These are phyloP conservation scores for Coracopsis vasa DNA, from an alignment of 2,113 vertebrate genomes.

Conservation along the genomic window DNA sequence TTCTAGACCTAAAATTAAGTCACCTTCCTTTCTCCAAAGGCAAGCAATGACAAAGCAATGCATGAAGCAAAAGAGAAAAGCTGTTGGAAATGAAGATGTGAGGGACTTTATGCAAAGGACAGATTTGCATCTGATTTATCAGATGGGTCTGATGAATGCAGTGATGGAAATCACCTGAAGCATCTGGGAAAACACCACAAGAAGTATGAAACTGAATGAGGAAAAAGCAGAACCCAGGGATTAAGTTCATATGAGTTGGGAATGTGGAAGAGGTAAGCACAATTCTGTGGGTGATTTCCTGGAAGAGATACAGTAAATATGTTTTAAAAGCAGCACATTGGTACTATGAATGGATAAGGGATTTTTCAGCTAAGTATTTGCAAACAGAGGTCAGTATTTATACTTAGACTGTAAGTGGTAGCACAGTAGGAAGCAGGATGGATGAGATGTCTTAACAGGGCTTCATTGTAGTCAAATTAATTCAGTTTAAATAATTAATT, in stretches of 20 bases:
- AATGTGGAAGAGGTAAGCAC: not conserved
- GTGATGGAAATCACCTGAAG: not conserved
- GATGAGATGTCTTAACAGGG: constrained; percentile 3
- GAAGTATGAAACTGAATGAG: not conserved
- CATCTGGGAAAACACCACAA: not conserved
- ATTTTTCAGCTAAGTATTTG: not conserved
- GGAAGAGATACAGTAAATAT: not conserved
- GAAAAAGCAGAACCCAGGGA: not conserved
- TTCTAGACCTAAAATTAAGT: not conserved
- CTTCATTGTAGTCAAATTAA: constrained; percentile 47
- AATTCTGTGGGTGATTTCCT: not conserved
- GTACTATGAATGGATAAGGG: not conserved
- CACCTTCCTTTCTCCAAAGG: not conserved
- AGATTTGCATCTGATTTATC: not conserved
- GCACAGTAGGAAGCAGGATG: not conserved
- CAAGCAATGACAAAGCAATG: not conserved
- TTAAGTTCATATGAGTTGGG: not conserved
- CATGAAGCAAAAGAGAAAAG: not conserved
- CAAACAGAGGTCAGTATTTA: not conserved
- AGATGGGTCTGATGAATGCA: not conserved
- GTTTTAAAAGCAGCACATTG: not conserved
- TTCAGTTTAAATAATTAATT: constrained; percentile 59
- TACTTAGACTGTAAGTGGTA: not conserved
- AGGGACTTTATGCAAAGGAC: not conserved
- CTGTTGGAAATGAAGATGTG: not conserved